Conservation (phyloP, 2,113 vertebrate species). For the Trichechus manatus region DNA sequence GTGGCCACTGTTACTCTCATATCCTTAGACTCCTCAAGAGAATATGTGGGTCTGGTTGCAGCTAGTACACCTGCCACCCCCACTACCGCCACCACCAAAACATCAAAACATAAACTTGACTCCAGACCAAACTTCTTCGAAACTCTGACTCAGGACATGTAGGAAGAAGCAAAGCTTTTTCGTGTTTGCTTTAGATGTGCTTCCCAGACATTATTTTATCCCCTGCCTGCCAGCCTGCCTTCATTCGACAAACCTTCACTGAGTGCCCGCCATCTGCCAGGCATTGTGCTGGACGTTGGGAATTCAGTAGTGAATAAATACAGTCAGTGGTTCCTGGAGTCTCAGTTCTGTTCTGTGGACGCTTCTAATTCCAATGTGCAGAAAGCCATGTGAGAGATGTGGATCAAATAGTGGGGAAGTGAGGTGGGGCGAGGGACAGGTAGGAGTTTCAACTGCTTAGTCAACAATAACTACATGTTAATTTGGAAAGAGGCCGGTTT, state of each 20-base stretch:
- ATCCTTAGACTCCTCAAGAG: not conserved
- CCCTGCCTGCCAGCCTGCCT: no score
- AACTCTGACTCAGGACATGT: not conserved
- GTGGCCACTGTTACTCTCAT: not conserved
- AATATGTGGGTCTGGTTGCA: not conserved
- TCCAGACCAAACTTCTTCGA: not conserved
- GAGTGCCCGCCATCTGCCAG: not conserved
- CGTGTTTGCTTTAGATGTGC: not conserved
- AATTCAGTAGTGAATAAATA: not conserved
- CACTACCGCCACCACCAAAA: not conserved
- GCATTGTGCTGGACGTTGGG: not conserved
- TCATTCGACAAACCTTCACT: not conserved
- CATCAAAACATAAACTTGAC: not conserved
- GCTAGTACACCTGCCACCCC: not conserved
- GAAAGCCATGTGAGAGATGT: not conserved
- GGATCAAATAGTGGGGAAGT: not conserved
- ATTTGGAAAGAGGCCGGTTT: not conserved
- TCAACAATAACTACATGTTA: not conserved
- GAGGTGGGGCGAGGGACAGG: not conserved
- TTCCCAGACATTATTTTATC: not conserved
- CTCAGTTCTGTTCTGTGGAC: conserved; percentile 18
- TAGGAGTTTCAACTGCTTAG: not conserved
- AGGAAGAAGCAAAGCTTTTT: not conserved
- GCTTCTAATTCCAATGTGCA: not conserved
- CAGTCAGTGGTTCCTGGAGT: not conserved